Evolutionary conservation across 2,113 vertebrate genomes (phyloP), one percentile per base, ranked within the genome.

Genomic region (Oncorhynchus tshawytscha): DNA sequence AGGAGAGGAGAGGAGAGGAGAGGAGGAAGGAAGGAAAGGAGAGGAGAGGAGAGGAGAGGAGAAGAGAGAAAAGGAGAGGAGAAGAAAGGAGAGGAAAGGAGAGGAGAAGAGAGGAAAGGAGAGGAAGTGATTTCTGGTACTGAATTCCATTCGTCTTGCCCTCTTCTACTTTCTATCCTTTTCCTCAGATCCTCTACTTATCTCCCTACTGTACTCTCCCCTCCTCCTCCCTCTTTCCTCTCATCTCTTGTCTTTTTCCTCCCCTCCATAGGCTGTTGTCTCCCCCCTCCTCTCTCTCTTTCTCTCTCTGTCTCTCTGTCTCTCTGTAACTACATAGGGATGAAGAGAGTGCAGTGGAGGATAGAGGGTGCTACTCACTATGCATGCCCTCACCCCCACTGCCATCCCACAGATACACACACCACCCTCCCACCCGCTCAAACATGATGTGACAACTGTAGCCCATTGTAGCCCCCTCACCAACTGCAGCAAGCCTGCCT

Each of bases 341-440:
- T 83, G 76, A 86, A 70, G 62, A 77, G 75, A 49, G 68, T 67
- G 60, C 72, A 83, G 74, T 70, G 82, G 80, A 79, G 85, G 81
- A 64, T 80, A 54, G 75, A 76, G 84, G 84, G 25, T 59, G 74
- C 72, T 72, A 73, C 74, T 84, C 74, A 7, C 80, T 81, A 71
- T 83, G 76, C 78, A 77, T 82, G 82, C 73, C 76, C 78, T 64
- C 31, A 59, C 31, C 65, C 70, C 54, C 24, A 29, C 70, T 25
- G 7, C 1, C 68, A 60, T 45, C 8, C 9, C 0, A 3, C 39
- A 45, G 39, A 2, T 25, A 39, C 34, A 31, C 48, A 69, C 70
- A 39, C 71, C 70, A 39, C 51, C 48, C 70, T 71, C 51, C 73
- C 78, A 65, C 75, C 80, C 59, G 4, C 76, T 64, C 68, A 29